phyloP scores from a whole-genome alignment of 2,797 vertebrate genomes.

The Allochrocebus solatus region DNA sequence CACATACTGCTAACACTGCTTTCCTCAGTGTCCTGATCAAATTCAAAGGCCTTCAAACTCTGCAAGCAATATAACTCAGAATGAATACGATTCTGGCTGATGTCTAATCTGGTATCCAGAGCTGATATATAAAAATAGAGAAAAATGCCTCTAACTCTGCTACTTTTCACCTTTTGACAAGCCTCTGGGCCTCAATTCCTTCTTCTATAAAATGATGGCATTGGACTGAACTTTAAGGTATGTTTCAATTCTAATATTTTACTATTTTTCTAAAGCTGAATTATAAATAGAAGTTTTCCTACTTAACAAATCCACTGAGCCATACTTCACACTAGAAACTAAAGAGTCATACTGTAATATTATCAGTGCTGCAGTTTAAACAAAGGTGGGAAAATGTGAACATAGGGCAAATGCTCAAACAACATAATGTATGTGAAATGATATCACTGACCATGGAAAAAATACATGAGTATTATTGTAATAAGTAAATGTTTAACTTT shows the following conservation, averaged over 20 bases:
- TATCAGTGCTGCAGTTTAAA: slow-evolving; percentile 42
- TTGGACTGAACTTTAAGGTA: not conserved
- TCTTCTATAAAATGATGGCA: slow-evolving; percentile 1
- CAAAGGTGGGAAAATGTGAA: slow-evolving; percentile 1
- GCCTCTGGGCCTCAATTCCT: not conserved
- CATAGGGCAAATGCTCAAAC: slow-evolving; percentile 37
- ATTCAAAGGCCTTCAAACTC: not conserved
- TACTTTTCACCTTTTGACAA: not conserved
- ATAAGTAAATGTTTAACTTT: slow-evolving; percentile 50
- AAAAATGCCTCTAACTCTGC: not conserved
- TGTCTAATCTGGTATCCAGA: not conserved
- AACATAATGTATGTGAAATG: not conserved
- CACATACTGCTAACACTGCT: not conserved
- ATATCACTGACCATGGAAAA: slow-evolving; percentile 29
- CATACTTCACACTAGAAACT: not conserved
- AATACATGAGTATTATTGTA: not conserved
- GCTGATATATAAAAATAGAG: not conserved
- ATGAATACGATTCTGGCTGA: not conserved
- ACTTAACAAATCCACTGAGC: slow-evolving; percentile 33
- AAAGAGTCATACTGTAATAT: not conserved
- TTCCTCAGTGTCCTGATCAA: not conserved
- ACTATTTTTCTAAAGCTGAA: slow-evolving; percentile 20
- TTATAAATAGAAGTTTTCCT: slow-evolving; percentile 9
- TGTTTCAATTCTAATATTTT: slow-evolving; percentile 13
- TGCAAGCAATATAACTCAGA: not conserved